These are phyloP conservation scores for Bufotes viridis DNA, from an alignment of 2,797 vertebrate species.

Conservation along the genomic window DNA sequence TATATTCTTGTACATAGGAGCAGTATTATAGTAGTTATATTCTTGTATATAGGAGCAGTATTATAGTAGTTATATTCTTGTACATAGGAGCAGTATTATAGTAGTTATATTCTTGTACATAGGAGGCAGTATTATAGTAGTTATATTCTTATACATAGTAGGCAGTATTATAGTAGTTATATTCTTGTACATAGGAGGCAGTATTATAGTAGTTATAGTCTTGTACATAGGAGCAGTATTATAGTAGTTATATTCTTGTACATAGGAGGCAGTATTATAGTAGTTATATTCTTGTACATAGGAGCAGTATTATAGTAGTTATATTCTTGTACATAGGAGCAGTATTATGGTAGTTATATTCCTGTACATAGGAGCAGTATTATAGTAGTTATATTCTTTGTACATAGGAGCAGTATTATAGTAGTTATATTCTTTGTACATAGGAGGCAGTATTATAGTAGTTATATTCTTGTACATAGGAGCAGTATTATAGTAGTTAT, in stretches of 20 bases:
- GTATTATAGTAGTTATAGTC: not conserved
- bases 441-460: not conserved
- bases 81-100: conserved; percentile 2
- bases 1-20: conserved; percentile 1
- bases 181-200: not conserved
- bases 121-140: conserved; percentile 12
- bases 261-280: conserved; percentile 9
- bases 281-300: not conserved
- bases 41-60: not conserved
- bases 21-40: conserved; percentile 15
- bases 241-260: conserved; percentile 13
- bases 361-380: too few relatives aligned
- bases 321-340: not conserved
- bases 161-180: not conserved
- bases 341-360: conserved; percentile 7
- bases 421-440: too few relatives aligned
- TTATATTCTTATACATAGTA: not conserved
- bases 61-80: conserved; percentile 5
- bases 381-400: too few relatives aligned
- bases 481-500: conserved; percentile 4
- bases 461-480: conserved; percentile 1
- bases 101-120: conserved; percentile 7
- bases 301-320: not conserved
- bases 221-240: not conserved
- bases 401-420: too few relatives aligned